Base-by-base conservation (phyloP, 64 coral and sea anemone species). In the Exaiptasia diaphana region DNA sequence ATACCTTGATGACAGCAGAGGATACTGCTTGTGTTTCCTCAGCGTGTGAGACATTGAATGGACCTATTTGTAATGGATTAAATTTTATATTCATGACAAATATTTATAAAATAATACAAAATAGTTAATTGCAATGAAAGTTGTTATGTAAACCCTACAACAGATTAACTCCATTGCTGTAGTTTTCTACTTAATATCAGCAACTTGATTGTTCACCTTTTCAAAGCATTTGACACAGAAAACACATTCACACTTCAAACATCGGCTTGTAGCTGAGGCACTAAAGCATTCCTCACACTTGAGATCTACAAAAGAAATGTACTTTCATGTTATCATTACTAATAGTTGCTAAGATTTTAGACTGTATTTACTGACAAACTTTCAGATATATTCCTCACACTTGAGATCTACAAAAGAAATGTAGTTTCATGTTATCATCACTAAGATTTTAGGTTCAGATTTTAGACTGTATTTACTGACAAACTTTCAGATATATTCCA, bases 381-480 rank as follows among this genome's bases (percentile, higher is more conserved):
- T n/a, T n/a, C n/a, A n/a, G n/a, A n/a, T n/a, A n/a, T n/a, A 94
- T 55, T 94, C 91, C 58, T 94, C 91, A 85, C 91, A 94, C 38
- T 85, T 89, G 24, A 89, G 41, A 67, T 24, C 84, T 87, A 23
- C 15, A 22, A 77, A 38, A 36, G 11, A 27, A 81, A 5, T n/a
- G 49, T 10, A n/a, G n/a, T n/a, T n/a, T n/a, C n/a, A n/a, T n/a
- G n/a, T n/a, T n/a, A n/a, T n/a, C n/a, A n/a, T n/a, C n/a, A n/a
- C n/a, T n/a, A n/a, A n/a, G n/a, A n/a, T n/a, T n/a, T n/a, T n/a
- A n/a, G n/a, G n/a, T n/a, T n/a, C n/a, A n/a, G n/a, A n/a, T n/a
- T n/a, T n/a, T n/a, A n/a, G n/a, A n/a, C n/a, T n/a, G n/a, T n/a
- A n/a, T n/a, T n/a, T n/a, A n/a, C n/a, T n/a, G n/a, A n/a, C n/a